Evolutionary conservation across 2,888 invertebrate genomes (phyloP), one percentile per base, ranked within the genome.

Genomic region (Globia sparganii): DNA sequence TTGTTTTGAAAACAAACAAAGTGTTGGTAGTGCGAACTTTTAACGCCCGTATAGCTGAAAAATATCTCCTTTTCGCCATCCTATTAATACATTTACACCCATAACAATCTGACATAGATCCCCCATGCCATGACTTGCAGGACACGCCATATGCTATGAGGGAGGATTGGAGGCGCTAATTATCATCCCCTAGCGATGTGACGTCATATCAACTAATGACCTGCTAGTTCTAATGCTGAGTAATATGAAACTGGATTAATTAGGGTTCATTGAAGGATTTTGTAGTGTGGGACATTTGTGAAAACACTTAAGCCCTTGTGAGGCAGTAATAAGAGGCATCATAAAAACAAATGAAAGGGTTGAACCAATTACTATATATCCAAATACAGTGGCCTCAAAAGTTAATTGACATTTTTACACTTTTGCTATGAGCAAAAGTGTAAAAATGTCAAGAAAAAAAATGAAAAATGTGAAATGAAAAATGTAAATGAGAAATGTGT

Each of bases 81-180:
- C 40, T 15, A 62, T 72, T 58, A 72, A 78, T 46, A 69, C 37
- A 61, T 75, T 70, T 49, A 75, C 68, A 73, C 34, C 15, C 40
- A 49, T 49, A 68, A 40, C 66, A 59, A 56, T 61, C 59, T 72
- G 15, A 49, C 62, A 70, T 59, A 73, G 70, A 62, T 86, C 91
- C 92, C 92, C 88, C 90, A 90, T 90, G 87, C 74, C 76, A 93
- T 95, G 95, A 95, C 95, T 94, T 93, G 95, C 94, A 89, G 86
- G 83, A 86, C 81, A 83, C 84, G 86, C 91, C 88, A 92, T 95
- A 94, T 95, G 93, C 94, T 94, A 58, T 64, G 88, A 87, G 90
- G 89, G 90, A 79, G 90, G 92, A 95, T 95, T 95, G 92, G 94
- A 90, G 80, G 90, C 94, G 94, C 93, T 95, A 95, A 95, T 96